Evolutionary conservation across 2,888 invertebrate species (phyloP), one percentile per base, ranked within the genome.

Genomic region (Dasysyrphus albostriatus): DNA sequence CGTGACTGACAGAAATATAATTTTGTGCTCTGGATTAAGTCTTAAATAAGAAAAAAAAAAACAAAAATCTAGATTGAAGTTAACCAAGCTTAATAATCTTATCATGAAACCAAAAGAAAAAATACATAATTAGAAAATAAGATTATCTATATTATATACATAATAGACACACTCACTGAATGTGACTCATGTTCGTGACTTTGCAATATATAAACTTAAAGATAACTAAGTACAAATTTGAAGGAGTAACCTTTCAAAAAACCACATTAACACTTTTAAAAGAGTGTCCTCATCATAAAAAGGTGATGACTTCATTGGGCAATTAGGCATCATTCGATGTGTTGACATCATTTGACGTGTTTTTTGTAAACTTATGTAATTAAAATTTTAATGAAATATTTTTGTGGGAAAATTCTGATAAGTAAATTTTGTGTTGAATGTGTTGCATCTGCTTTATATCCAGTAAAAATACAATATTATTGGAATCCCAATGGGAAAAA

Each of bases 151-250:
- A 39, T 39, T 12, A 16, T 16, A 7, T 5, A 14, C 16, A 3
- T 44, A 44, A 0, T n/a, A 16, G 9, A 16, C 1, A 19, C 4
- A 19, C n/a, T n/a, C 51, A 39, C 7, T 39, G 6, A 24, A 7
- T 42, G 14, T 61, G 61, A 61, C n/a, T 14, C 16, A 65, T 16
- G n/a, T 65, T 65, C 63, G 63, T 65, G 63, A 65, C 63, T 65
- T 47, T n/a, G 32, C 44, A 32, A 65, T 24, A 24, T 24, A 16
- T 65, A 65, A 24, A 14, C 16, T 14, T 10, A 16, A 0, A 42
- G 7, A 14, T 1, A 5, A 19, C 29, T 24, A 29, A 29, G 0
- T 49, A 10, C 19, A 19, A 19, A 10, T 19, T 51, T 51, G 29
- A 54, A 54, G 54, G 29, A 54, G 29, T 54, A 54, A 29, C 51